phyloP scores from a whole-genome alignment of 2,113 vertebrate species.

The Centropus unirufus region DNA sequence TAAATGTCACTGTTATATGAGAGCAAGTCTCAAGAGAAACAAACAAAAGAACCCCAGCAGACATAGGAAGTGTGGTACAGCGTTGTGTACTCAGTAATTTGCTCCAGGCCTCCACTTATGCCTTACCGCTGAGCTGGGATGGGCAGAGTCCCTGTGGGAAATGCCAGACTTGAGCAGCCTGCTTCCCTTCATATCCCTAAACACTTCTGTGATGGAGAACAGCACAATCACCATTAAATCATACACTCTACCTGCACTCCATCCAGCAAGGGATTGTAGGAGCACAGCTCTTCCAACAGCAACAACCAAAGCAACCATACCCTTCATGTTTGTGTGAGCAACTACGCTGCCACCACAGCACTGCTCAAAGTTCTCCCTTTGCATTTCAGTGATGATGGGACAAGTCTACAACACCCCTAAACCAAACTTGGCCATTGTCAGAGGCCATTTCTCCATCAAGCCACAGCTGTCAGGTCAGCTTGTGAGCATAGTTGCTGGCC shows the following conservation, averaged over 20 bases:
- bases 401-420: neutral
- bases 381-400: neutral
- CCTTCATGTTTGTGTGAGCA: accelerated
- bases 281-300: accelerated
- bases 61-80: accelerated
- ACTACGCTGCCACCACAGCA: accelerated
- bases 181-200: too few relatives aligned
- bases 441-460: neutral
- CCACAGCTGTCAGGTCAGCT: neutral
- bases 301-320: neutral
- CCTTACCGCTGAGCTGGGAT: accelerated
- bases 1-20: neutral
- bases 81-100: accelerated
- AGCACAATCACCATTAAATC: neutral
- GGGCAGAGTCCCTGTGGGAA: neutral
- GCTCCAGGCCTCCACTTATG: neutral
- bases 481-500: accelerated
- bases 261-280: accelerated
- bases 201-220: neutral
- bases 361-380: neutral
- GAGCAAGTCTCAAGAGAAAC: neutral
- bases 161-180: neutral
- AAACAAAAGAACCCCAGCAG: neutral
- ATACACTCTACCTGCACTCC: accelerated
- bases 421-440: neutral